phyloP scores from a whole-genome alignment of 2,888 invertebrate species.

The Vesta saturnalis region DNA sequence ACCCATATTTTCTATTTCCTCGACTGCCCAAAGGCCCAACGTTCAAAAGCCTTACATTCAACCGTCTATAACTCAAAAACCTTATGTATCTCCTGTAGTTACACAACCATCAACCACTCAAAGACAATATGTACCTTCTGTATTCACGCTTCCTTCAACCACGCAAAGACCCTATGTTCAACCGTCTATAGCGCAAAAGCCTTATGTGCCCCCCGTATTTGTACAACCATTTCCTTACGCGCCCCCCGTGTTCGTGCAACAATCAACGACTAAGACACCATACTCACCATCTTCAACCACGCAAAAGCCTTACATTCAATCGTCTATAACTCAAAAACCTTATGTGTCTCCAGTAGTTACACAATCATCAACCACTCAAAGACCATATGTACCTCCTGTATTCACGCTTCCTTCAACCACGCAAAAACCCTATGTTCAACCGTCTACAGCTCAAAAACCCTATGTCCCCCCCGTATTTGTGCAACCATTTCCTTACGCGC shows the following conservation, averaged over 20 bases:
- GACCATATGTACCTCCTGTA: background rate
- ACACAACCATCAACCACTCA: background rate
- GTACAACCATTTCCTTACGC: background rate
- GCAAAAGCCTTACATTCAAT: constrained; percentile 1
- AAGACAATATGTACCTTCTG: background rate
- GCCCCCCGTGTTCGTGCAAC: background rate
- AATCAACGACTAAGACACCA: background rate
- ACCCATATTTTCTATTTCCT: background rate
- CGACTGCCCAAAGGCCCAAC: background rate
- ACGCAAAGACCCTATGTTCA: constrained; percentile 5
- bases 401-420: background rate
- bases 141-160: background rate
- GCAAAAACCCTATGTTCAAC: background rate
- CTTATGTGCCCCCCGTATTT: background rate
- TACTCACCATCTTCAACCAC: background rate
- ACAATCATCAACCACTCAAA: background rate
- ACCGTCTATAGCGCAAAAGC: background rate
- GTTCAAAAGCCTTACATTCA: background rate
- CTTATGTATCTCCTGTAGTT: background rate
- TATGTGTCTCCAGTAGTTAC: background rate
- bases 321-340: background rate
- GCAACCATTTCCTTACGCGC: background rate
- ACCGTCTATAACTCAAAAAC: background rate
- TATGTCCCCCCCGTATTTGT: background rate
- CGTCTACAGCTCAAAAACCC: background rate